phyloP scores from a whole-genome alignment of 2,113 vertebrate genomes.

The Ardeotis arabs region DNA sequence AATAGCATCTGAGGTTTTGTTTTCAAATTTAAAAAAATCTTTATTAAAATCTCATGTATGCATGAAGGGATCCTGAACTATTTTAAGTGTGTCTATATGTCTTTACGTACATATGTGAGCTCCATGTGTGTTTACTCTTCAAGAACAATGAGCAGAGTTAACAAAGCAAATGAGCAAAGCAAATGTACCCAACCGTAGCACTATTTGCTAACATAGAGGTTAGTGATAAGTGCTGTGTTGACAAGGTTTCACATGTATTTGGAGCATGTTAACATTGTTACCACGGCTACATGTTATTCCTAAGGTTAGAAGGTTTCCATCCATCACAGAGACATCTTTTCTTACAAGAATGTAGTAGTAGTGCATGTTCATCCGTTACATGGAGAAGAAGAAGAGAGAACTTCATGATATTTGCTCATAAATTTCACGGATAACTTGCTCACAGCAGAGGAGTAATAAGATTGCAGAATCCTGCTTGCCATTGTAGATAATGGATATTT shows the following conservation, averaged over 20 bases:
- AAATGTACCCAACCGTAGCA: background rate
- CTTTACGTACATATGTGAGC: background rate
- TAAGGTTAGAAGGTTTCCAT: background rate
- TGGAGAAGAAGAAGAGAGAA: background rate
- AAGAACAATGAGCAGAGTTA: background rate
- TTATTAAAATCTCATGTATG: background rate
- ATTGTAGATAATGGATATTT: background rate
- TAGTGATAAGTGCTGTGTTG: background rate
- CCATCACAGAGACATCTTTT: background rate
- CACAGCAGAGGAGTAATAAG: background rate
- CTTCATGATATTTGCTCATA: background rate
- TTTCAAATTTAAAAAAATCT: background rate
- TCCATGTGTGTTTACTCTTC: background rate
- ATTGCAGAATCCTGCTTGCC: background rate
- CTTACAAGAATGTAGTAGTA: background rate
- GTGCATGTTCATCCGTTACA: background rate
- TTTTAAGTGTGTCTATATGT: background rate
- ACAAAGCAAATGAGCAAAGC: background rate
- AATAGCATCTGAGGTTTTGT: background rate
- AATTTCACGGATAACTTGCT: background rate
- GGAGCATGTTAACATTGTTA: background rate
- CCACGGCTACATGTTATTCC: background rate
- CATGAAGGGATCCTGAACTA: background rate
- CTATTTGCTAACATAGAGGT: background rate
- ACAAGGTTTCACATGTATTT: background rate